Base-by-base conservation (phyloP, 2,797 vertebrate species). In the Gadopsis marmoratus region DNA sequence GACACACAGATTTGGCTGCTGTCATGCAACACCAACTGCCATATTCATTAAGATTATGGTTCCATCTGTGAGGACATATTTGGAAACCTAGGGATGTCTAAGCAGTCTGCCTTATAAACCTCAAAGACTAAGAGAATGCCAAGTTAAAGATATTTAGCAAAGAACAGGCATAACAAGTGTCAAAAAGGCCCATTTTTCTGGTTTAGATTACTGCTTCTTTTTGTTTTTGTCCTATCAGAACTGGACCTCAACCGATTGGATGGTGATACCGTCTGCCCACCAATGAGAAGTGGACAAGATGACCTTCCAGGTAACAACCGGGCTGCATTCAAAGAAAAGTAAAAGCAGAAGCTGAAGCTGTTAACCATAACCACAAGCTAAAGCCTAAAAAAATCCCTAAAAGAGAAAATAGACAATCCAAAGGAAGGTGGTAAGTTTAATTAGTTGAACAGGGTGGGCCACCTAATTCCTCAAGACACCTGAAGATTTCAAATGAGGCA, bases 161-260 rank as follows among this genome's bases (percentile, higher is more conserved):
- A 58, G 14, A 23, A 39, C 47, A 41, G 19, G 23, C 11, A 2
- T 78, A 61, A 76, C 39, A 33, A 69, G 26, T 26, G 26, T 26
- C 26, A 26, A 26, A 26, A 26, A 26, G 26, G 26, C 26, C 26
- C 26, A 26, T 26, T 26, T 26, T 26, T 26, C 26, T 26, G 26
- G 26, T 26, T 26, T 26, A 26, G 23, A 74, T 71, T 66, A 11
- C 35, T 64, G 7, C 0, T 62, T 78, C 60, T 62, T 66, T 53
- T 75, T 56, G n/a, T 45, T 81, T 74, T 82, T 62, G 7, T 74
- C 63, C 77, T 29, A 50, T 78, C 86, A 96, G 96, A 96, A 81
- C 86, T 95, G 29, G 95, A 96, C 84, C 85, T 95, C 67, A 96
- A 94, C 91, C 90, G 96, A 55, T 70, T 96, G 86, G 96, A 96